phyloP scores from a whole-genome alignment of 2,888 invertebrate species.

The Dione vanillae region DNA sequence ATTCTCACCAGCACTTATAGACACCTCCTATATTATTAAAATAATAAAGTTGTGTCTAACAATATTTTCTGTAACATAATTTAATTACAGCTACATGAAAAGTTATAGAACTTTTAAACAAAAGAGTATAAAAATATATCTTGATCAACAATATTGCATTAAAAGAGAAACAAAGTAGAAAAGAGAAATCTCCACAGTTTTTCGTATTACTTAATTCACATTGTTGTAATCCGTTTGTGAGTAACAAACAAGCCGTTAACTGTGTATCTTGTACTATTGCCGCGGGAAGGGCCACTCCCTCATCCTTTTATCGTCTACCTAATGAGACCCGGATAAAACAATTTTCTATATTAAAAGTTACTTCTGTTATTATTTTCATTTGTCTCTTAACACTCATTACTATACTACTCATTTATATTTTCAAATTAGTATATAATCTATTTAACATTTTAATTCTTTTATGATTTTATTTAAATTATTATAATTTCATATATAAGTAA shows the following conservation, averaged over 20 bases:
- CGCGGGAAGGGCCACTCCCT: slow-evolving; percentile 45
- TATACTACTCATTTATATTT: neutral
- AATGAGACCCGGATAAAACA: slow-evolving; percentile 45
- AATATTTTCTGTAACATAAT: neutral
- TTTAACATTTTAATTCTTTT: too few species aligned
- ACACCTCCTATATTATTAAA: too few species aligned
- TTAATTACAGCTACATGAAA: too few species aligned
- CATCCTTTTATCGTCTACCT: slow-evolving; percentile 38
- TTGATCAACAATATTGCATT: neutral
- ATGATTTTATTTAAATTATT: neutral
- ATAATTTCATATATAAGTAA: neutral
- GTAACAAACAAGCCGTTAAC: slow-evolving; percentile 60
- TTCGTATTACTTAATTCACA: slow-evolving; percentile 47
- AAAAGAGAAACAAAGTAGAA: neutral
- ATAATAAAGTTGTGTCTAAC: neutral
- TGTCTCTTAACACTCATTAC: neutral
- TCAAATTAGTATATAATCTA: too few species aligned
- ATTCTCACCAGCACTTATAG: too few species aligned
- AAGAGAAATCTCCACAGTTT: slow-evolving; percentile 50
- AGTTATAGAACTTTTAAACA: neutral
- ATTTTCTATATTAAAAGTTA: slow-evolving; percentile 31
- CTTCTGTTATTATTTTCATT: neutral
- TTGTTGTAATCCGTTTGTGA: slow-evolving; percentile 62
- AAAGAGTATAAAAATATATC: neutral
- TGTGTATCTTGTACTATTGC: slow-evolving; percentile 54